Base-by-base conservation (phyloP, 2,888 invertebrate species). In the Troides aeacus region DNA sequence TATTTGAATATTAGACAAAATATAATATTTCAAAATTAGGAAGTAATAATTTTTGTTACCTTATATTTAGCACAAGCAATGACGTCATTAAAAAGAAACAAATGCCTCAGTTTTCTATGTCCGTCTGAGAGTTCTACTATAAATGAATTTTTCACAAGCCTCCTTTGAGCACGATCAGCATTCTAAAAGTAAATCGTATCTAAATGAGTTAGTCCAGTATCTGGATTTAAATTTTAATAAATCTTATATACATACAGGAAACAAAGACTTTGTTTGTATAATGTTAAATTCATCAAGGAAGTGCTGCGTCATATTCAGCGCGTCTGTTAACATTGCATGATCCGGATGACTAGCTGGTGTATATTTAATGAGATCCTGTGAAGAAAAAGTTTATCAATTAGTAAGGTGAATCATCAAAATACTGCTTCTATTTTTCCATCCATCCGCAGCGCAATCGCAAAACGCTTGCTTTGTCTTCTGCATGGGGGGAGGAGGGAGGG, bases 11-110 rank as follows among this genome's bases (percentile, higher is more conserved):
- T 50, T 15, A 50, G 50, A 5, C 50, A 50, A 50, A 50, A 50
- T 18, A 10, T 39, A 39, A 30, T 10, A 39, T 39, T 39, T 10
- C 6, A 7, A 39, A 10, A 10, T 10, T 10, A 10, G 1, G 10
- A 7, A 39, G 39, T 10, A 7, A 6, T 39, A 1, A 39, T 50
- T 50, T 17, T 50, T 50, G 7, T 50, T 82, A 94, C 95, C 94
- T 98, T 97, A 82, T 97, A 97, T 93, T 97, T 99, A 79, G 98
- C 98, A 92, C 98, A 98, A 67, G 98, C 97, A 76, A 99, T 96
- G 64, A 98, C 97, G 86, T 99, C 98, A 82, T 97, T 98, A 86
- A 99, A 99, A 23, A 99, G 94, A 89, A 99, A 98, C 74, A 99
- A 92, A 93, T 98, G 98, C 72, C 98, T 94, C 74, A 99, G 89